A percentile compares a stretch with the other conserved stretches of the same genome.
Evolutionary conservation across 2,113 vertebrate species (phyloP).

Genomic region (Oncorhynchus gorbuscha): DNA sequence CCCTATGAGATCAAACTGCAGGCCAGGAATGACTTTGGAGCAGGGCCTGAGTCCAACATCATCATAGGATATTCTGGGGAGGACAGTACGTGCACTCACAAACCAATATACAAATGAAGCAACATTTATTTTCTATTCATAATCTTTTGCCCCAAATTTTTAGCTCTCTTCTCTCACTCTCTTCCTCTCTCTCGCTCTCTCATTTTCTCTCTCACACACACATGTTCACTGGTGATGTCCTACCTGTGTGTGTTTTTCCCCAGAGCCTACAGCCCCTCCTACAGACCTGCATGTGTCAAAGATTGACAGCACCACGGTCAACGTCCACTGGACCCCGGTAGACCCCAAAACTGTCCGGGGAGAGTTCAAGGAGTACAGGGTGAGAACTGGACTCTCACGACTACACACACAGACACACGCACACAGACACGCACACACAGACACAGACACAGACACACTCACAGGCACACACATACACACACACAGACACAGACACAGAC

Average conservation of each 20-base stretch:
- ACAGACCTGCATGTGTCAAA: conserved; percentile 83
- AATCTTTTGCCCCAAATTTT: too few relatives aligned
- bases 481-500: too few relatives aligned
- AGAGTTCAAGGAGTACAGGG: conserved; percentile 93
- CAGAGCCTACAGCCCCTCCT: conserved; percentile 87
- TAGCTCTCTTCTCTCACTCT: too few relatives aligned
- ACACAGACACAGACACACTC: too few relatives aligned
- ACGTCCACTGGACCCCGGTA: conserved; percentile 87
- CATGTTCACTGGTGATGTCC: background rate
- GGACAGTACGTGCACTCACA: conserved; percentile 82
- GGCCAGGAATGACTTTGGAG: conserved; percentile 88
- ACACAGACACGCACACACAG: background rate
- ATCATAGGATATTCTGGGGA: conserved; percentile 92
- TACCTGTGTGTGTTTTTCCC: background rate
- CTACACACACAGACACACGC: background rate
- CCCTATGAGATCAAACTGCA: conserved; percentile 94
- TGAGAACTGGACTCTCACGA: conserved; percentile 65
- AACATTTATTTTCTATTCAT: too few relatives aligned
- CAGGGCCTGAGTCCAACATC: conserved; percentile 81
- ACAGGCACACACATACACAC: too few relatives aligned
- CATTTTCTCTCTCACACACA: too few relatives aligned
- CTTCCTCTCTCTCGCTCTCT: too few relatives aligned
- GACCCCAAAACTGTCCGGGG: conserved; percentile 84
- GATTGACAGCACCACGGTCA: conserved; percentile 82
- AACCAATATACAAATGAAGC: too few relatives aligned